Percentiles rank a stretch among this genome's conserved stretches.
Conservation (phyloP, 1,140 invertebrate genomes). For the Rhagoletis zephyria region DNA sequence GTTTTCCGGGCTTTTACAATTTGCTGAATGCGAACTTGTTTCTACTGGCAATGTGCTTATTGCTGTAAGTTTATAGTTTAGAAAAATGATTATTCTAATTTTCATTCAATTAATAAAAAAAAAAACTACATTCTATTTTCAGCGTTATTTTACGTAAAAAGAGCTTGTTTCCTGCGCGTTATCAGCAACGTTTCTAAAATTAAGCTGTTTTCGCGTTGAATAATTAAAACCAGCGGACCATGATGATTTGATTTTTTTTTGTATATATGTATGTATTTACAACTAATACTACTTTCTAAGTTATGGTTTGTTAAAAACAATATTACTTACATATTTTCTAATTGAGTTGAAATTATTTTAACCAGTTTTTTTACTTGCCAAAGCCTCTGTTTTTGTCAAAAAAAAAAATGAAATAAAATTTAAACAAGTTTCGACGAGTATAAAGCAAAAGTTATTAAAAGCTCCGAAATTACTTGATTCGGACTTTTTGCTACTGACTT, state of each 20-base stretch:
- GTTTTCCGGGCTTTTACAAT: conserved; percentile 76
- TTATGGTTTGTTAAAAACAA: neutral
- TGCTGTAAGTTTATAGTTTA: conserved; percentile 72
- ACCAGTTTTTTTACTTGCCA: too few species aligned
- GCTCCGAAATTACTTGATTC: too few species aligned
- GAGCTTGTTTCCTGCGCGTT: conserved; percentile 58
- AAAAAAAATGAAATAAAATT: too few species aligned
- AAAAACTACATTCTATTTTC: conserved; percentile 50
- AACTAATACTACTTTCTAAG: too few species aligned
- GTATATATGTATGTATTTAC: neutral
- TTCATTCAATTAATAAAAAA: too few species aligned
- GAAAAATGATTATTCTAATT: too few species aligned
- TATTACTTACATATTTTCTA: neutral
- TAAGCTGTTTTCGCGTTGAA: neutral
- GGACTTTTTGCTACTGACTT: too few species aligned
- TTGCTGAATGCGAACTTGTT: conserved; percentile 73
- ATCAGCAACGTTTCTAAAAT: conserved; percentile 61
- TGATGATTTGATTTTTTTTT: neutral
- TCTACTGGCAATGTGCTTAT: conserved; percentile 69
- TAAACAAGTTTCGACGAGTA: too few species aligned
- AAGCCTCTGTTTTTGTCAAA: too few species aligned
- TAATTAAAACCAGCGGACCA: neutral
- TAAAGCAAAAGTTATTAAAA: too few species aligned
- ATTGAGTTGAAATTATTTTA: too few species aligned
- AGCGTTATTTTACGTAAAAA: conserved; percentile 65